These are phyloP conservation scores for Bufotes viridis DNA, from an alignment of 2,797 vertebrate genomes.

Conservation along the genomic window DNA sequence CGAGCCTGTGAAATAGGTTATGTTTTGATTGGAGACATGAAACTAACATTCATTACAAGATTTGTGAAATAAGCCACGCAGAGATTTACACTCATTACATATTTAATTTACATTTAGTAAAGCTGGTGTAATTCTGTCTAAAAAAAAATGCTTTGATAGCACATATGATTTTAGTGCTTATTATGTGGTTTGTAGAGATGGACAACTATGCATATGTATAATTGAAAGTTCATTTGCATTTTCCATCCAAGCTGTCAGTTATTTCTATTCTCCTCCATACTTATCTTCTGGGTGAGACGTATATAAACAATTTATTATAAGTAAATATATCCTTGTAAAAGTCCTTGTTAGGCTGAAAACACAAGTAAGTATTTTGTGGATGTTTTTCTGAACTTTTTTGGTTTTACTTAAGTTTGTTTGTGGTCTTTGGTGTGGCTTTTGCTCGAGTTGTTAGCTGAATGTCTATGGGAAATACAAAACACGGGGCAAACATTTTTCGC, in stretches of 20 bases:
- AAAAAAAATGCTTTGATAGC: constrained; percentile 34
- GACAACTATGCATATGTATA: neutral
- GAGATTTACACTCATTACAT: constrained; percentile 14
- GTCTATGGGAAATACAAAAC: no score
- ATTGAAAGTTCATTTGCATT: constrained; percentile 14
- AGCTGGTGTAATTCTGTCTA: constrained; percentile 24
- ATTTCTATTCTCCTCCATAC: constrained; percentile 1
- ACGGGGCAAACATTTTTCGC: no score
- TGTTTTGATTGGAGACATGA: constrained; percentile 24
- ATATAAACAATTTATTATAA: constrained; percentile 2
- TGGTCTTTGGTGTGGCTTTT: no score
- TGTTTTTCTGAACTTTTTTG: no score
- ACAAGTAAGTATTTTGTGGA: neutral
- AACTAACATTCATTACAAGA: constrained; percentile 23
- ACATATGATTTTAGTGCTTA: neutral
- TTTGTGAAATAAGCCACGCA: neutral
- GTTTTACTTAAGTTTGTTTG: no score
- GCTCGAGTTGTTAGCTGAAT: no score
- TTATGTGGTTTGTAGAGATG: constrained; percentile 11
- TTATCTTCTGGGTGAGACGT: neutral
- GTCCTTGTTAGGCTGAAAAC: neutral
- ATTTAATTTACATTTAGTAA: constrained; percentile 10
- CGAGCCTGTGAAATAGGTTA: constrained; percentile 8
- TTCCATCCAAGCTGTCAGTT: neutral
- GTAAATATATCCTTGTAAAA: neutral